Base-by-base conservation (phyloP, 2,797 vertebrate species). In the Pipistrellus pygmaeus region DNA sequence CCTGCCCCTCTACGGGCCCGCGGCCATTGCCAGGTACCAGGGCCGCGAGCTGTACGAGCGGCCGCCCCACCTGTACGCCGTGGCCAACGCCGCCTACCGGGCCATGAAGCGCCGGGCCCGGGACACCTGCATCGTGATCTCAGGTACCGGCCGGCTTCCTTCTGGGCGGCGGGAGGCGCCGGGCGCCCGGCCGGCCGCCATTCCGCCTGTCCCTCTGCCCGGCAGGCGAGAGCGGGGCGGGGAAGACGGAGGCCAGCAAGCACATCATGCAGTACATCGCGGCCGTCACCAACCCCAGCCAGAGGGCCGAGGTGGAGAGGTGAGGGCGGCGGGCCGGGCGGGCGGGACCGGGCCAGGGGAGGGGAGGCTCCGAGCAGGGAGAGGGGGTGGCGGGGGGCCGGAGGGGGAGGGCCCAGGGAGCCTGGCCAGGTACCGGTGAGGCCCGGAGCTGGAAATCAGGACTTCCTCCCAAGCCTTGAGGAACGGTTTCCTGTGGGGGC, bases 241-340 rank as follows among this genome's bases (percentile, higher is more conserved):
- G 99, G 69, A 99, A 99, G 98, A 99, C 99, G 0, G 99, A 99
- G 95, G 99, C 99, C 62, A 99, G 99, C 96, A 99, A 99, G 96
- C 99, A 99, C 96, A 99, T 99, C 97, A 99, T 99, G 99, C 99
- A 99, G 96, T 99, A 99, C 94, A 99, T 99, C 0, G 99, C 99
- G 0, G 99, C 99, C 3, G 99, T 99, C 97, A 99, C 99, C 13
- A 99, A 99, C 97, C 99, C 99, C 5, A 98, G 96, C 92, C 99
- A 99, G 97, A 98, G 99, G 48, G 98, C 97, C 0, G 99, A 99
- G 97, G 99, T 99, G 14, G 99, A 99, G 98, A 99, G 99, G 99
- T 99, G 95, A 98, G n/a, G n/a, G n/a, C n/a, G 98, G 9, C n/a
- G 23, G 60, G n/a, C n/a, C 44, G 27, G 46, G 32, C 23, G 12